A percentile compares a stretch with the other conserved stretches of the same genome.
Conservation (phyloP, 2,888 invertebrate genomes). For the Odiellus spinosus region DNA sequence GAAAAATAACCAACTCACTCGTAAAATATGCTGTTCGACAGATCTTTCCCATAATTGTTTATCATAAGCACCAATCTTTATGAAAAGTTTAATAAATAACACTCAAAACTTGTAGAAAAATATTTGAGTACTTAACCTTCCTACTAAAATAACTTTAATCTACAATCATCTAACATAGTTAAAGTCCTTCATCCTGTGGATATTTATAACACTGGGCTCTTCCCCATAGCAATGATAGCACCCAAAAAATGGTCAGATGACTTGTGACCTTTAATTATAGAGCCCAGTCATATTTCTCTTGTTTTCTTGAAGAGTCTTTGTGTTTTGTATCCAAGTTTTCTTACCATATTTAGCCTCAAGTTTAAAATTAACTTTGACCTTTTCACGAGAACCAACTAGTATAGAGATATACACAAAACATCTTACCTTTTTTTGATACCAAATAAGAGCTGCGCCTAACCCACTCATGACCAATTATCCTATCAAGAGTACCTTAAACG, state of each 20-base stretch:
- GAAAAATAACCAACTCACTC: slow-evolving; percentile 25
- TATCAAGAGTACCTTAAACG: no score
- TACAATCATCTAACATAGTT: neutral
- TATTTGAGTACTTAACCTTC: neutral
- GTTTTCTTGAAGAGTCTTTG: no score
- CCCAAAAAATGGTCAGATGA: no score
- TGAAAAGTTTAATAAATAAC: slow-evolving; percentile 4
- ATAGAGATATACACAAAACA: neutral
- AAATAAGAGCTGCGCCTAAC: slow-evolving; percentile 21
- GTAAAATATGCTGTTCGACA: slow-evolving; percentile 72
- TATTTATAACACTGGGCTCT: no score
- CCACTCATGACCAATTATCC: neutral
- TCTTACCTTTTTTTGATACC: slow-evolving; percentile 61
- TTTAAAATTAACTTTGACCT: no score
- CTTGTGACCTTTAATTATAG: no score
- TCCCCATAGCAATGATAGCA: no score
- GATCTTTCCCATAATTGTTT: slow-evolving; percentile 95
- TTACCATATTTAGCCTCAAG: no score
- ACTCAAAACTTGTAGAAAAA: neutral
- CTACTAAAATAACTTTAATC: neutral
- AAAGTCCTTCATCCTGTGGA: no score
- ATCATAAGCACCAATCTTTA: slow-evolving; percentile 82
- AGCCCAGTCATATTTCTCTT: no score
- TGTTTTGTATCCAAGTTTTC: no score
- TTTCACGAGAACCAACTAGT: no score